These are phyloP conservation scores for Acromyrmex charruanus DNA, from an alignment of 1,140 invertebrate genomes.

Conservation along the genomic window DNA sequence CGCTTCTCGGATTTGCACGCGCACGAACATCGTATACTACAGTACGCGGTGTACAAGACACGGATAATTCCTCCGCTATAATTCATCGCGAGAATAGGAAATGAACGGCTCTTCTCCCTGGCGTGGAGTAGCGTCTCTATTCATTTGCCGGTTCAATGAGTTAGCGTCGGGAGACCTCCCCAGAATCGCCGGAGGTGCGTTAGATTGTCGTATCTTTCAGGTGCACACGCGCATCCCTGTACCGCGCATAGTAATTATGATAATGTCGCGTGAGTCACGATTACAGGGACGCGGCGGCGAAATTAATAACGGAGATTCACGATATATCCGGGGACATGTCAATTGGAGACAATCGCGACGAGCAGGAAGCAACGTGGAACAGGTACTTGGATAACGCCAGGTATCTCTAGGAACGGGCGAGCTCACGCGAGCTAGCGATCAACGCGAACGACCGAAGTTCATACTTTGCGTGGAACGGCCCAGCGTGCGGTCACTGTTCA, in stretches of 20 bases:
- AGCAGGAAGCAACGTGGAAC: constrained; percentile 33
- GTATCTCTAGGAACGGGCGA: constrained; percentile 18
- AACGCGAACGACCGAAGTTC: constrained; percentile 22
- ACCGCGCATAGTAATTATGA: constrained; percentile 64
- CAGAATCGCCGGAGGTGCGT: constrained; percentile 50
- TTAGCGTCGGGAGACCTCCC: constrained; percentile 44
- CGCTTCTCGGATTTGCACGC: constrained; percentile 29
- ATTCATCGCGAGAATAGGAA: constrained; percentile 56
- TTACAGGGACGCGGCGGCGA: constrained; percentile 40
- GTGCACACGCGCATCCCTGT: constrained; percentile 33
- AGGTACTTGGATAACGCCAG: constrained; percentile 21
- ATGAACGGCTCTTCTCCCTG: constrained; percentile 30
- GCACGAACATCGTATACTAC: background rate
- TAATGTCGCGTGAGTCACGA: constrained; percentile 62
- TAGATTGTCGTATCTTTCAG: constrained; percentile 52
- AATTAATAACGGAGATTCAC: constrained; percentile 69
- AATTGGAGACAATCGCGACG: constrained; percentile 63
- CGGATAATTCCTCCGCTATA: constrained; percentile 34
- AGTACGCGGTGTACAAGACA: constrained; percentile 4
- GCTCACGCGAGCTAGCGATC: constrained; percentile 37
- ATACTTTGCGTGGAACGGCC: background rate
- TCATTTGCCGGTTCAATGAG: constrained; percentile 56
- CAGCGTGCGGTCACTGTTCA: constrained; percentile 44
- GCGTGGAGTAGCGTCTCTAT: constrained; percentile 52
- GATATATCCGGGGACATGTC: constrained; percentile 59